Evolutionary conservation across 2,888 invertebrate species (phyloP).

Genomic region (Baronia brevicornis): DNA sequence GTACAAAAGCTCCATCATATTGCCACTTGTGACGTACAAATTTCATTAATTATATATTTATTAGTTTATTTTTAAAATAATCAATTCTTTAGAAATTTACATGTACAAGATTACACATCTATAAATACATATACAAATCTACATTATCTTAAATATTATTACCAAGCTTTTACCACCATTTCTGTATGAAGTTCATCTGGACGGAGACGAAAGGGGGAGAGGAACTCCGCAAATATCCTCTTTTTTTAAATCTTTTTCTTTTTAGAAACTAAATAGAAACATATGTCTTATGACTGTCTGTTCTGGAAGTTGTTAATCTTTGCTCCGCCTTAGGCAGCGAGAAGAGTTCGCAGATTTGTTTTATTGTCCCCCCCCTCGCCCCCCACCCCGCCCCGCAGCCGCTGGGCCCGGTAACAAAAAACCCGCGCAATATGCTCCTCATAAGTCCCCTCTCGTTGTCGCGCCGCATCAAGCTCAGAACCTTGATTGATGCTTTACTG

Average conservation of each 20-base stretch:
- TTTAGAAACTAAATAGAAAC: neutral
- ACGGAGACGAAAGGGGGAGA: no score
- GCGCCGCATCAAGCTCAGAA: conserved; percentile 25
- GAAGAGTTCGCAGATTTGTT: conserved; percentile 37
- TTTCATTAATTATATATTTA: no score
- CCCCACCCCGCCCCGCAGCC: conserved; percentile 11
- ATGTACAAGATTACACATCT: no score
- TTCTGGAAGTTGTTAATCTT: conserved; percentile 19
- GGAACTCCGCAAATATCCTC: no score
- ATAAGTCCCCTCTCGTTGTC: conserved; percentile 33
- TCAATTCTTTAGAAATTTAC: no score
- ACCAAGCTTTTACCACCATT: no score
- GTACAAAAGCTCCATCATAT: no score
- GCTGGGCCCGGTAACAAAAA: conserved; percentile 32
- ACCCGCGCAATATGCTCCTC: conserved; percentile 51
- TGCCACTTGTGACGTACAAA: no score
- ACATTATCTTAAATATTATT: no score
- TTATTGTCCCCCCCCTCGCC: conserved; percentile 34
- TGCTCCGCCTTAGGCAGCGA: conserved; percentile 24
- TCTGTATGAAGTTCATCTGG: no score
- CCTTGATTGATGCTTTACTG: conserved; percentile 39
- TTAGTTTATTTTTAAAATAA: no score
- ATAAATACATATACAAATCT: no score
- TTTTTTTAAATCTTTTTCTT: neutral
- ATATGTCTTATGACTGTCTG: neutral